Base-by-base conservation (phyloP, 2,888 invertebrate species). In the Mythimna ferrago region DNA sequence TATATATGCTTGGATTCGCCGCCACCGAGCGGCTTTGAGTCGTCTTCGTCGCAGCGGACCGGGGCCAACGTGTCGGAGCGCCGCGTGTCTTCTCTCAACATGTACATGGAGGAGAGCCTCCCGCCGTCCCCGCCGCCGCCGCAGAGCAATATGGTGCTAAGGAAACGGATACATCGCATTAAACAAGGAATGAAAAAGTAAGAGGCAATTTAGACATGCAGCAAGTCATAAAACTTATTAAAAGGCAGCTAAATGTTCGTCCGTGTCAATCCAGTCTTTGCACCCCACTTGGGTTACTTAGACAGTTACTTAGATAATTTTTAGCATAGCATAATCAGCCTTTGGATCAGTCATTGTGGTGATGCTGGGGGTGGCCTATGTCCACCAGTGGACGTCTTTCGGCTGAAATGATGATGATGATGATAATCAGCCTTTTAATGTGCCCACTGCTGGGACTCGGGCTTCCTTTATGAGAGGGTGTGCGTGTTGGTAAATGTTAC, bases 141-240 rank as follows among this genome's bases (percentile, higher is more conserved):
- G 2, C 98, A 98, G 92, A 98, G 98, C 86, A 98, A 98, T 88
- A 98, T 98, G 97, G 98, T 98, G 81, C 96, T 98, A 78, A 97
- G 98, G 81, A 98, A 98, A 94, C 97, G 98, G 88, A 98, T 98
- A 92, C 97, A 98, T 81, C 98, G 98, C 93, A 98, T 98, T 86
- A 98, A 98, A 89, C 98, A 98, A 92, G 98, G 98, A 82, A 98
- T 98, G 98, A 98, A 98, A 92, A 97, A 97, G 96, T 97, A 87
- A 91, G 92, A n/a, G 60, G 0, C 10, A 58, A 58, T n/a, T 53
- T 53, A 53, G n/a, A 53, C 9, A 53, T 48, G 16, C 48, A 53
- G 51, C n/a, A 53, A n/a, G 19, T 53, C n/a, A n/a, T 53, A 53
- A 53, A 53, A 53, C 51, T 19, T 51, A 19, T 35, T 35, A 10